phyloP scores from a whole-genome alignment of 1,140 invertebrate species.

The Dendroctonus valens region DNA sequence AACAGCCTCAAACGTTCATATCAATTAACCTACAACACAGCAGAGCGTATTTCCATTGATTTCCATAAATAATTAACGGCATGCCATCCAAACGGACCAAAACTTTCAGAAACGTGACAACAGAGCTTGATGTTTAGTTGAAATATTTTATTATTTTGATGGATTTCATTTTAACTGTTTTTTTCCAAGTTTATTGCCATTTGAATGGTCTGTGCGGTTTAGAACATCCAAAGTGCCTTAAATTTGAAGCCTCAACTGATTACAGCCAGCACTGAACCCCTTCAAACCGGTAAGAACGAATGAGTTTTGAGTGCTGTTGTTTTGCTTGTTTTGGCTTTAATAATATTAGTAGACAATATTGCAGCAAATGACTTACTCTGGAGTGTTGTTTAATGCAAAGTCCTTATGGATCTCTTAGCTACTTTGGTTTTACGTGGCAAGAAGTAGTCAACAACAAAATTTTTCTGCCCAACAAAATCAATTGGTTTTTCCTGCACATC shows the following conservation, averaged over 20 bases:
- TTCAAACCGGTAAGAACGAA: background rate
- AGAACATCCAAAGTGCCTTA: too few species aligned
- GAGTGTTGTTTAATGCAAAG: background rate
- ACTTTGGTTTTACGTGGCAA: background rate
- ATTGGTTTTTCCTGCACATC: constrained; percentile 3
- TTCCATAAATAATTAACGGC: too few species aligned
- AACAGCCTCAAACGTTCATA: too few species aligned
- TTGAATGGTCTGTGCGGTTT: too few species aligned
- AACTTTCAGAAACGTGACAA: too few species aligned
- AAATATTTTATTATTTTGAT: too few species aligned
- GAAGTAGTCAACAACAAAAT: background rate
- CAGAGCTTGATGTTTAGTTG: too few species aligned
- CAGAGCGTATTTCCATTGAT: too few species aligned
- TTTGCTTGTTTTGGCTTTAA: background rate
- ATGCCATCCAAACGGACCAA: too few species aligned
- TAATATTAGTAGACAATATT: background rate
- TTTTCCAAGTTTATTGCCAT: too few species aligned
- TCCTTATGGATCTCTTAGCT: background rate
- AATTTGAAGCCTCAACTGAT: background rate
- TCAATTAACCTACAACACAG: too few species aligned
- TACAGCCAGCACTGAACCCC: background rate
- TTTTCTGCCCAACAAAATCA: background rate
- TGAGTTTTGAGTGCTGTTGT: background rate
- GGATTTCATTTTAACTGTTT: too few species aligned
- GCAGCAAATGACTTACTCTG: background rate